phyloP scores from a whole-genome alignment of 2,113 vertebrate species.

The Melanocharis versteri region DNA sequence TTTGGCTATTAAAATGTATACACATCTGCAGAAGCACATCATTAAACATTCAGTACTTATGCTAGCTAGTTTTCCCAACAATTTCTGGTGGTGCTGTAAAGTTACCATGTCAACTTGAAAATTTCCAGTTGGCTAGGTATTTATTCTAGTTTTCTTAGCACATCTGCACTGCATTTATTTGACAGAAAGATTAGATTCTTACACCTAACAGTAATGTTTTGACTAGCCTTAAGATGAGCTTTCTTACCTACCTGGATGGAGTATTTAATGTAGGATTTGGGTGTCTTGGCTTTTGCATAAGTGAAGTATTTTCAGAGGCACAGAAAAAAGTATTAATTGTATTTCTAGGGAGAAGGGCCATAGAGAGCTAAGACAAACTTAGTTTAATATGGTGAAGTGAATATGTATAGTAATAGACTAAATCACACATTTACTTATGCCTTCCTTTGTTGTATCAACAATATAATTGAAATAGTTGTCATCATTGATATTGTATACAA shows the following conservation, averaged over 20 bases:
- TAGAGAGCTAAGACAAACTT: neutral
- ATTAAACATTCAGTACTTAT: neutral
- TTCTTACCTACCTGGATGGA: neutral
- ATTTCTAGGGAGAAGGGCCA: neutral
- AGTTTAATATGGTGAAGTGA: neutral
- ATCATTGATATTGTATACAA: neutral
- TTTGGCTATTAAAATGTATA: neutral
- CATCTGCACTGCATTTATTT: neutral
- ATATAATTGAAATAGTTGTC: neutral
- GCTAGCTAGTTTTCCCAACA: neutral
- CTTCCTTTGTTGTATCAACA: neutral
- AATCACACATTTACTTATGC: neutral
- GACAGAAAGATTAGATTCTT: neutral
- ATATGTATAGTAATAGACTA: neutral
- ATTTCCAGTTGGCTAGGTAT: neutral
- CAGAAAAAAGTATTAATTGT: neutral
- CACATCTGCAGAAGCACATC: neutral
- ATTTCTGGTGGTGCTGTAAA: neutral
- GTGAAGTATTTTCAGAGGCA: neutral
- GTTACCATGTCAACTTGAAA: neutral
- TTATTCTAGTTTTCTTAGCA: neutral
- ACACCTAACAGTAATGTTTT: neutral
- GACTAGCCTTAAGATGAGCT: neutral
- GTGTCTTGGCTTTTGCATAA: neutral
- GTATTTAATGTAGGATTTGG: neutral